A percentile compares a stretch with the other conserved stretches of the same genome.
These are phyloP conservation scores for Muscicapa comitata DNA, from an alignment of 2,797 vertebrate genomes.

Conservation along the genomic window DNA sequence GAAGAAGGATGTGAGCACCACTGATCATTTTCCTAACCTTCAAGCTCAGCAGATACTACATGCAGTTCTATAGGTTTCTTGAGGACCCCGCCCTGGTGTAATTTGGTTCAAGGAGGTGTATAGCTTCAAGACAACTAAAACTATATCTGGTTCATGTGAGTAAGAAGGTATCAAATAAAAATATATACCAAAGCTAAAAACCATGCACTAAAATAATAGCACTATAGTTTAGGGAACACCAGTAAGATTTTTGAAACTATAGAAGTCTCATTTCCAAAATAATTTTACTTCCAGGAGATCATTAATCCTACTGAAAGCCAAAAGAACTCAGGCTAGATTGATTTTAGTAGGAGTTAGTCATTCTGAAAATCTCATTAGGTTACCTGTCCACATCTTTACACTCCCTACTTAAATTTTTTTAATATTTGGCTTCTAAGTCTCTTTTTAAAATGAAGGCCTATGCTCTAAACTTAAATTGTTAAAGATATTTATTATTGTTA, in stretches of 20 bases:
- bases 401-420: background rate
- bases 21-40: background rate
- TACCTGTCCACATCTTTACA: constrained; percentile 15
- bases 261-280: background rate
- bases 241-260: background rate
- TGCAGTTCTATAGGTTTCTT: background rate
- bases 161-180: background rate
- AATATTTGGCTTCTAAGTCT: background rate
- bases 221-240: background rate
- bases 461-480: background rate
- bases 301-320: constrained; percentile 18
- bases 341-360: constrained; percentile 23
- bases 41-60: background rate
- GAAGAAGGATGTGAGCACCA: background rate
- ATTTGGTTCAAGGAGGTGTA: background rate
- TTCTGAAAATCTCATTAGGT: constrained; percentile 52
- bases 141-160: background rate
- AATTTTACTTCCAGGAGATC: background rate
- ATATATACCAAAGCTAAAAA: background rate
- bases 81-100: background rate
- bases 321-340: background rate
- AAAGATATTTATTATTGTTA: constrained; percentile 6
- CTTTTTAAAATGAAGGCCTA: background rate
- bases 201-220: background rate
- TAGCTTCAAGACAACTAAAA: background rate